These are phyloP conservation scores for Apamea crenata DNA, from an alignment of 2,888 invertebrate species.

Conservation along the genomic window DNA sequence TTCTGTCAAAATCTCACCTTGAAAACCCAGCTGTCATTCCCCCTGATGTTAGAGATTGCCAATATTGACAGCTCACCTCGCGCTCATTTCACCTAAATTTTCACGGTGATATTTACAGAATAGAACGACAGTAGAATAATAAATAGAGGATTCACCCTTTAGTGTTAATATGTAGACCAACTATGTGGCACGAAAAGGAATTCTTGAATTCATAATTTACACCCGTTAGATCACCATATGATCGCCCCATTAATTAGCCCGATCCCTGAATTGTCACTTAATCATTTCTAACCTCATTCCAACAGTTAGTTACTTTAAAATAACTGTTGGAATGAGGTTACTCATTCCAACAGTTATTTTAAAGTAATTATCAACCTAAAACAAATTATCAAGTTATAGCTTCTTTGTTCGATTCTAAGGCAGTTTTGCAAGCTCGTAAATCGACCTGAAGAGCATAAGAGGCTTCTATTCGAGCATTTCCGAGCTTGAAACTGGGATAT, in stretches of 20 bases:
- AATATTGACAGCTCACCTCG: no score
- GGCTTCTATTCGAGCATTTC: constrained; percentile 42
- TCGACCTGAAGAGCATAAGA: constrained; percentile 40
- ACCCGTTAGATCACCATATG: constrained; percentile 4
- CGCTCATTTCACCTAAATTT: no score
- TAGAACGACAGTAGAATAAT: neutral
- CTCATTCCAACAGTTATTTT: constrained; percentile 11
- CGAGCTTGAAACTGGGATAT: constrained; percentile 53
- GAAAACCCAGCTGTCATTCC: no score
- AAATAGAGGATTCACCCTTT: neutral
- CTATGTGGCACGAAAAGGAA: neutral
- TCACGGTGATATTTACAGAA: no score
- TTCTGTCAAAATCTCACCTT: no score
- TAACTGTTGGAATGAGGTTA: no score
- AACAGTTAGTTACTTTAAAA: no score
- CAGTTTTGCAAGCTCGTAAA: constrained; percentile 26
- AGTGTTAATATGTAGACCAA: neutral
- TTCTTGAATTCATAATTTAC: neutral
- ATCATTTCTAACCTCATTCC: neutral
- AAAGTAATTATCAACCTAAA: constrained; percentile 24
- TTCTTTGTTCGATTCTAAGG: neutral
- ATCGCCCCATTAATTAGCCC: constrained; percentile 6
- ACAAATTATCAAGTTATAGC: neutral
- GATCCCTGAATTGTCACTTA: constrained; percentile 12
- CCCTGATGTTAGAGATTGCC: no score